Percentiles rank a stretch among this genome's conserved stretches.
These are phyloP conservation scores for Pelobates fuscus DNA, from an alignment of 2,113 vertebrate species.

Conservation along the genomic window DNA sequence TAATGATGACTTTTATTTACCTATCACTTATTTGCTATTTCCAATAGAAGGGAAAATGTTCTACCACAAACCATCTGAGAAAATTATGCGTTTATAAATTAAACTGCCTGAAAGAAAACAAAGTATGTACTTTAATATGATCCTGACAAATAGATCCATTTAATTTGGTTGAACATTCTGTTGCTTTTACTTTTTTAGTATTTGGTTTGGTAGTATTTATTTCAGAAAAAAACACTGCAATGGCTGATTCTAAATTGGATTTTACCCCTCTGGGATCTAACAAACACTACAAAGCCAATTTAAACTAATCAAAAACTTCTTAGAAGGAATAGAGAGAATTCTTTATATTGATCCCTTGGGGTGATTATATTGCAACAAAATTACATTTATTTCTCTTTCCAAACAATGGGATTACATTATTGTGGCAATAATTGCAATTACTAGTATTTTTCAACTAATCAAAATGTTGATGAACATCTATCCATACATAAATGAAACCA, in stretches of 20 bases:
- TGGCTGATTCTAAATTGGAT: constrained; percentile 20
- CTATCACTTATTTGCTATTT: background rate
- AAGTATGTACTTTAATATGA: background rate
- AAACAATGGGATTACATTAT: too few relatives aligned
- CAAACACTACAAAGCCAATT: background rate
- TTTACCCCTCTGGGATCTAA: constrained; percentile 6
- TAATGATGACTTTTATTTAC: too few relatives aligned
- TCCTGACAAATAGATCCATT: constrained; percentile 5
- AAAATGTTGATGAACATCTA: too few relatives aligned
- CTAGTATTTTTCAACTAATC: too few relatives aligned
- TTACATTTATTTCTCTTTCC: too few relatives aligned
- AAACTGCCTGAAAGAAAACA: background rate
- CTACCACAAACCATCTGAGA: background rate
- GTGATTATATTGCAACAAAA: too few relatives aligned
- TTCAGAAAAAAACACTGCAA: background rate
- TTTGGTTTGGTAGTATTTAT: constrained; percentile 8
- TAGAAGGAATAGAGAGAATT: background rate
- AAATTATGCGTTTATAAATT: background rate
- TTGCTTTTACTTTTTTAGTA: background rate
- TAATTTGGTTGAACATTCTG: background rate
- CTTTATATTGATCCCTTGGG: background rate
- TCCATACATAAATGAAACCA: too few relatives aligned
- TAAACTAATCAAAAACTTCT: background rate
- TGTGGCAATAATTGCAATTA: too few relatives aligned
- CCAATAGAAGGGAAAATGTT: background rate